phyloP scores from a whole-genome alignment of 2,888 invertebrate species.

The Cantharis lateralis region DNA sequence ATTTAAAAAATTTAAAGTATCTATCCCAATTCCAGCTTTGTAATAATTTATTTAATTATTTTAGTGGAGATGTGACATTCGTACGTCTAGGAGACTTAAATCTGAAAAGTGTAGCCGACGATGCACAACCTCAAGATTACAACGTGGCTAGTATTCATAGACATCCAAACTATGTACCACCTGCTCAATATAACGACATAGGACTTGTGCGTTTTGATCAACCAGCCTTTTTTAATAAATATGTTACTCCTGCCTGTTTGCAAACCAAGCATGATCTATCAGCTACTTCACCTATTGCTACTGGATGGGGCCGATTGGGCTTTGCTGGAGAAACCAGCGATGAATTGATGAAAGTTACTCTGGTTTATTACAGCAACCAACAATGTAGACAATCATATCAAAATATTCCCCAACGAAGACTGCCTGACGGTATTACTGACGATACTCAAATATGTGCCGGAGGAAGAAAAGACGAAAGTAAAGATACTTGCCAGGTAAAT shows the following conservation, averaged over 20 bases:
- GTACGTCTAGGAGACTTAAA: conserved; percentile 55
- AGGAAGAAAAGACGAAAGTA: conserved; percentile 18
- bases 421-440: conserved; percentile 33
- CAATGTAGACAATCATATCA: conserved; percentile 30
- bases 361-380: conserved; percentile 27
- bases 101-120: conserved; percentile 20
- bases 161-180: conserved; percentile 52
- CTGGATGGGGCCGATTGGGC: conserved; percentile 50
- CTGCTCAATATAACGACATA: conserved; percentile 56
- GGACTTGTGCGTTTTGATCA: conserved; percentile 53
- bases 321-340: conserved; percentile 20
- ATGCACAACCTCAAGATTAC: conserved; percentile 20
- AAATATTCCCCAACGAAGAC: conserved; percentile 30
- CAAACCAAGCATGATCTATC: conserved; percentile 25
- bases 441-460: conserved; percentile 43
- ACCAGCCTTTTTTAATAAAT: conserved; percentile 45
- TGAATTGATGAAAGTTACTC: conserved; percentile 35
- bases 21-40: too few relatives aligned
- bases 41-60: neutral
- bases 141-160: conserved; percentile 41
- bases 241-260: conserved; percentile 56
- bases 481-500: conserved; percentile 43
- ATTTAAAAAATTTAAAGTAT: too few relatives aligned
- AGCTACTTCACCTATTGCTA: conserved; percentile 42
- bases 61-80: conserved; percentile 49